A percentile compares a stretch with the other conserved stretches of the same genome.
Conservation (phyloP, 2,888 invertebrate genomes). For the Polyommatus icarus region DNA sequence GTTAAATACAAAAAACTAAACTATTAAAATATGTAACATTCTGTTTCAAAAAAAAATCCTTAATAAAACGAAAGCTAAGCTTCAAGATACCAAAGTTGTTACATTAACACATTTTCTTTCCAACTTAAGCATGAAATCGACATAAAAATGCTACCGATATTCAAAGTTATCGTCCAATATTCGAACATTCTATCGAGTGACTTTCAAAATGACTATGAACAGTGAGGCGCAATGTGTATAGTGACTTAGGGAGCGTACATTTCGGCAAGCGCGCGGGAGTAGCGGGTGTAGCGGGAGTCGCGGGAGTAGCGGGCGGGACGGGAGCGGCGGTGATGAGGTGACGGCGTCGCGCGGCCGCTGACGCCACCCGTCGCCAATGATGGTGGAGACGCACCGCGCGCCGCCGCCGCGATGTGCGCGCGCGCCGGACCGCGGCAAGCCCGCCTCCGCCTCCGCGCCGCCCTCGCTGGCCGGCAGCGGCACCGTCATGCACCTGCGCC, state of each 20-base stretch:
- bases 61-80: neutral
- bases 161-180: neutral
- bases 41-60: neutral
- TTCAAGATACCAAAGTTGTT: slow-evolving; percentile 1
- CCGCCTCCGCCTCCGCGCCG: slow-evolving; percentile 80
- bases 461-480: slow-evolving; percentile 76
- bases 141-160: slow-evolving; percentile 9
- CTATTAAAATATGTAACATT: neutral
- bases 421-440: slow-evolving; percentile 71
- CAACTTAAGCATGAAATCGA: neutral
- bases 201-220: slow-evolving; percentile 22
- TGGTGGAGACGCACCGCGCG: slow-evolving; percentile 78
- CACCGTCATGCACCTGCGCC: slow-evolving; percentile 81
- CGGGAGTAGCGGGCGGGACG: slow-evolving; percentile 40
- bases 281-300: slow-evolving; percentile 39
- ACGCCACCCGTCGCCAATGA: slow-evolving; percentile 77
- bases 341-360: slow-evolving; percentile 73
- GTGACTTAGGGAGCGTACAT: slow-evolving; percentile 6
- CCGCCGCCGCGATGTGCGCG: slow-evolving; percentile 73
- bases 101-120: slow-evolving; percentile 16
- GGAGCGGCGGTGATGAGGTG: slow-evolving; percentile 68
- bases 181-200: neutral
- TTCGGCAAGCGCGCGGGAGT: neutral
- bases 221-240: slow-evolving; percentile 4
- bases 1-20: no score